Percentiles rank a stretch among this genome's conserved stretches.
These are phyloP conservation scores for Augochlora pura DNA, from an alignment of 1,140 invertebrate genomes.

Conservation along the genomic window DNA sequence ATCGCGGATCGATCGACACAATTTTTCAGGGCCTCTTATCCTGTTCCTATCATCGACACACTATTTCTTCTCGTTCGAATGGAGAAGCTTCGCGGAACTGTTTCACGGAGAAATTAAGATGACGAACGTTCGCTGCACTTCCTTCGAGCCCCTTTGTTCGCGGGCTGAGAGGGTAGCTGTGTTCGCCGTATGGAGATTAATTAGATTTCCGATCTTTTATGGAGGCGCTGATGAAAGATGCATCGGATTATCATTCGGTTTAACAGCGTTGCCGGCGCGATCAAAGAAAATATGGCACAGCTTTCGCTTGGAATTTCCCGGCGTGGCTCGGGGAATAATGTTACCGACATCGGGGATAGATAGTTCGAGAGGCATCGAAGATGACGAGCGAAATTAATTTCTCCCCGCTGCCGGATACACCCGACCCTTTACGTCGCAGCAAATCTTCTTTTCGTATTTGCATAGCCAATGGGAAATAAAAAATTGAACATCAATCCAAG, in stretches of 20 bases:
- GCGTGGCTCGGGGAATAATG: too few relatives aligned
- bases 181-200: not conserved
- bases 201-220: not conserved
- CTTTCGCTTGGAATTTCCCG: too few relatives aligned
- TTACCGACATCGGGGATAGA: too few relatives aligned
- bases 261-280: too few relatives aligned
- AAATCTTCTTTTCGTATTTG: slow-evolving; percentile 34
- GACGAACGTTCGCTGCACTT: not conserved
- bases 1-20: not conserved
- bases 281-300: too few relatives aligned
- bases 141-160: not conserved
- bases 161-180: not conserved
- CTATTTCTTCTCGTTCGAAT: not conserved
- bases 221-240: not conserved
- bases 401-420: not conserved
- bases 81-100: not conserved
- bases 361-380: not conserved
- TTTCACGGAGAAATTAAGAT: not conserved
- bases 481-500: slow-evolving; percentile 37
- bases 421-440: slow-evolving; percentile 1
- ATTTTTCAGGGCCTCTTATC: too few relatives aligned
- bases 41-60: too few relatives aligned
- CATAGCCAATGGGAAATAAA: slow-evolving; percentile 46
- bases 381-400: slow-evolving; percentile 43
- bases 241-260: too few relatives aligned